A percentile compares a stretch with the other conserved stretches of the same genome.
These are phyloP conservation scores for Euplexia lucipara DNA, from an alignment of 2,888 invertebrate species.

Conservation along the genomic window DNA sequence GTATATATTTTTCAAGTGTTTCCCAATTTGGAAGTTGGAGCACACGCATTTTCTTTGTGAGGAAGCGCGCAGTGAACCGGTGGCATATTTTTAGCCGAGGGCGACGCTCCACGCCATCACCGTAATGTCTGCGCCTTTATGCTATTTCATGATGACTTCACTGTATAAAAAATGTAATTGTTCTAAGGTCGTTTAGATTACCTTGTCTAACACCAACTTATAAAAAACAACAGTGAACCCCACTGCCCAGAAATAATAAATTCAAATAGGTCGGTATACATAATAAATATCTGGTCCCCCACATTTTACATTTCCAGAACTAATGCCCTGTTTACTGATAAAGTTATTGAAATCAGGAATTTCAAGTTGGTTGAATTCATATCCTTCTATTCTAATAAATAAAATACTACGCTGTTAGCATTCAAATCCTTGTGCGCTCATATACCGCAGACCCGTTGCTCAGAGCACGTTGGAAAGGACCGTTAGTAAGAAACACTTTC, in stretches of 20 bases:
- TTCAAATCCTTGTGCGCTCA: constrained; percentile 38
- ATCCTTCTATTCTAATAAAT: constrained; percentile 35
- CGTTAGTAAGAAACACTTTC: constrained; percentile 71
- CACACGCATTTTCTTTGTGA: constrained; percentile 87
- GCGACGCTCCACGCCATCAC: constrained; percentile 81
- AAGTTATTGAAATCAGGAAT: constrained; percentile 33
- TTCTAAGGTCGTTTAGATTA: constrained; percentile 15
- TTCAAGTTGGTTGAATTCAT: constrained; percentile 34
- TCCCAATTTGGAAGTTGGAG: constrained; percentile 84
- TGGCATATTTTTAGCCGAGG: constrained; percentile 88
- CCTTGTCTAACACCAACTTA: constrained; percentile 1
- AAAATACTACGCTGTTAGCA: constrained; percentile 32
- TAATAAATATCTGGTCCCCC: neutral
- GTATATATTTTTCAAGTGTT: constrained; percentile 69
- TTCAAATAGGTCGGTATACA: constrained; percentile 1
- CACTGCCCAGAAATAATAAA: neutral
- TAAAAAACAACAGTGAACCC: neutral
- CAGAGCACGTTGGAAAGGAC: constrained; percentile 55
- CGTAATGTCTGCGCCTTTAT: constrained; percentile 62
- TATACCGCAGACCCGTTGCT: constrained; percentile 40
- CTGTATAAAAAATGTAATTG: constrained; percentile 45
- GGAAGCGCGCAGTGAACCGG: constrained; percentile 84
- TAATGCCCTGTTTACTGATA: constrained; percentile 32
- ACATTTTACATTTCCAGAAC: constrained; percentile 28
- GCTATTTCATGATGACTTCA: constrained; percentile 73